Conservation (phyloP, 2,888 invertebrate species). For the Perdita meconis region DNA sequence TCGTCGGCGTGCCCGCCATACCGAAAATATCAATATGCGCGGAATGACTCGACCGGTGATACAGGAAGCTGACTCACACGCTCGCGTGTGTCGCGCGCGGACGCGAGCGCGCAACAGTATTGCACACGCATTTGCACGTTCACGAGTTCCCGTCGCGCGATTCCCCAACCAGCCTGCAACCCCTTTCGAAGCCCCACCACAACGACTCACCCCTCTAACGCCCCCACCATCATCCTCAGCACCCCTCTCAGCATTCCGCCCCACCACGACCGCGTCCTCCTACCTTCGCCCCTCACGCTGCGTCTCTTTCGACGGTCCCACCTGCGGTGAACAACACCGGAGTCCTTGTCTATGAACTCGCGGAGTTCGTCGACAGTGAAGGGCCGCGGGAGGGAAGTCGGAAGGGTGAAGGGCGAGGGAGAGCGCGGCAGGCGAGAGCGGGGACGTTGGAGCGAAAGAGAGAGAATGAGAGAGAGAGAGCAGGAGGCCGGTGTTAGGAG, state of each 20-base stretch:
- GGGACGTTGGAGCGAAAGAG: slow-evolving; percentile 3
- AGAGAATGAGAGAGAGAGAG: slow-evolving; percentile 46
- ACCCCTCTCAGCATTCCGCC: slow-evolving; percentile 21
- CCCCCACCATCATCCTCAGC: slow-evolving; percentile 16
- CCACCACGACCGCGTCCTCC: not conserved
- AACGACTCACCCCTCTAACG: slow-evolving; percentile 39
- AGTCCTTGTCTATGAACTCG: slow-evolving; percentile 69
- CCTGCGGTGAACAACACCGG: slow-evolving; percentile 69
- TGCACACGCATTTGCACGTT: slow-evolving; percentile 71
- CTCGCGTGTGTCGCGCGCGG: slow-evolving; percentile 15
- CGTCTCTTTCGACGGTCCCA: slow-evolving; percentile 54
- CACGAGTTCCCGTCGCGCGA: slow-evolving; percentile 42
- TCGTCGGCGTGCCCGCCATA: slow-evolving; percentile 35
- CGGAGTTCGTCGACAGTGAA: slow-evolving; percentile 57
- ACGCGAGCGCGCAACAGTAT: slow-evolving; percentile 41
- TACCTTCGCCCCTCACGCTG: not conserved
- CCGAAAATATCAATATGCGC: slow-evolving; percentile 73
- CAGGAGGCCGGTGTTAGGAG: slow-evolving; percentile 35
- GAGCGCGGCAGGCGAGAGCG: slow-evolving; percentile 6
- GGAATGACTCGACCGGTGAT: slow-evolving; percentile 61
- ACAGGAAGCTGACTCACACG: slow-evolving; percentile 74
- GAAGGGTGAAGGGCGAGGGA: slow-evolving; percentile 25
- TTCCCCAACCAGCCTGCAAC: slow-evolving; percentile 39
- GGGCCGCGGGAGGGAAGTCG: slow-evolving; percentile 4
- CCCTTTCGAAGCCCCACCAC: slow-evolving; percentile 37